Evolutionary conservation across 2,888 invertebrate genomes (phyloP).

Genomic region (Lithosia quadra): DNA sequence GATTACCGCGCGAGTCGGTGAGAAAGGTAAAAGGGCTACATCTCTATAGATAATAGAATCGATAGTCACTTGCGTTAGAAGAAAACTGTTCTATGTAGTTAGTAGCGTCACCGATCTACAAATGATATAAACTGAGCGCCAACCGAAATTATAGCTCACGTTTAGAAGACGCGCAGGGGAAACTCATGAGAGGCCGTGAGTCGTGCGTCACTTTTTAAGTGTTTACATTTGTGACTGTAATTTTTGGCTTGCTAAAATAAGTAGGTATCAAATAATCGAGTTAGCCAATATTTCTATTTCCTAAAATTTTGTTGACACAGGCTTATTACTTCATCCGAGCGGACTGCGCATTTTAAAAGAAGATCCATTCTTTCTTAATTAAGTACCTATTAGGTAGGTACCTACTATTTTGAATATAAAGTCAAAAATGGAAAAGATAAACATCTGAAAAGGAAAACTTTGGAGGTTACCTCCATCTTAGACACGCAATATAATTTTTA

Average conservation of each 20-base stretch:
- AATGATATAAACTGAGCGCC: slow-evolving; percentile 77
- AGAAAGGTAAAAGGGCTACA: slow-evolving; percentile 77
- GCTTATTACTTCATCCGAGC: not conserved
- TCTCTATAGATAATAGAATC: slow-evolving; percentile 69
- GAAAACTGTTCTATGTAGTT: slow-evolving; percentile 73
- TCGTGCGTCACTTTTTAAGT: not conserved
- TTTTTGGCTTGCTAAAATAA: not conserved
- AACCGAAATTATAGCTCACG: slow-evolving; percentile 81
- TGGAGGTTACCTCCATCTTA: no score
- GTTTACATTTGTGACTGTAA: not conserved
- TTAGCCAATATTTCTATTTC: no score
- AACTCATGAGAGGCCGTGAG: slow-evolving; percentile 56
- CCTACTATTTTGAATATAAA: no score
- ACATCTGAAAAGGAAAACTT: no score
- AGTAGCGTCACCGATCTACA: slow-evolving; percentile 71
- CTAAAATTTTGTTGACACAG: no score
- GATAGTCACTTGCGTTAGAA: slow-evolving; percentile 62
- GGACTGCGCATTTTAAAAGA: no score
- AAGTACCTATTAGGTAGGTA: no score
- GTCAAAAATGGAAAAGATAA: no score
- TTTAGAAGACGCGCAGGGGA: slow-evolving; percentile 64
- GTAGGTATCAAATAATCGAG: not conserved
- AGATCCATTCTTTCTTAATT: no score
- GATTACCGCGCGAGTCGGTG: slow-evolving; percentile 82
- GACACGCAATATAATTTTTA: no score